phyloP scores from a whole-genome alignment of 2,113 vertebrate genomes.

The Caranx melampygus region DNA sequence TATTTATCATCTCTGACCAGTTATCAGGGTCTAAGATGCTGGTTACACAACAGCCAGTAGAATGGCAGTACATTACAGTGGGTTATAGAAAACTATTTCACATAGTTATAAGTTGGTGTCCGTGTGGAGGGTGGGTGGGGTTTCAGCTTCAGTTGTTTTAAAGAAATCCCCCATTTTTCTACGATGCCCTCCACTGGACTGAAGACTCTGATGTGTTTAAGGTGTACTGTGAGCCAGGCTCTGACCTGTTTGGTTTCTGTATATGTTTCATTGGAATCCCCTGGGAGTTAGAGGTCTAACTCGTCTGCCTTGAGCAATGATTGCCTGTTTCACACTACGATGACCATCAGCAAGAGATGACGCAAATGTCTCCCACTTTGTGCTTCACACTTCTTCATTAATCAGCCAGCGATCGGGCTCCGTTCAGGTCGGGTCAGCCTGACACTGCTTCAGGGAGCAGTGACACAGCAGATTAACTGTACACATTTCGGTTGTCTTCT shows the following conservation, averaged over 20 bases:
- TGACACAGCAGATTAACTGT: constrained; percentile 49
- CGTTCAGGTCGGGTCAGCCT: constrained; percentile 36
- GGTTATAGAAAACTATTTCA: constrained; percentile 17
- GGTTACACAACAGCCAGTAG: constrained; percentile 11
- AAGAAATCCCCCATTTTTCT: constrained; percentile 4
- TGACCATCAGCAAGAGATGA: constrained; percentile 40
- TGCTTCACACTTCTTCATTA: constrained; percentile 57
- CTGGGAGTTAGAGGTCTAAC: constrained; percentile 29
- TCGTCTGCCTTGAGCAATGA: constrained; percentile 31
- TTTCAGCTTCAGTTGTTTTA: constrained; percentile 17
- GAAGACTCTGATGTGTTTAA: neutral
- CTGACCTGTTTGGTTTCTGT: constrained; percentile 14
- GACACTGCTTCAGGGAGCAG: constrained; percentile 43
- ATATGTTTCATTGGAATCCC: neutral
- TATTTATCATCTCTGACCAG: neutral
- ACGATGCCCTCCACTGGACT: constrained; percentile 3
- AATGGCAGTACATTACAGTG: constrained; percentile 14
- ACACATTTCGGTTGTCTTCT: constrained; percentile 28
- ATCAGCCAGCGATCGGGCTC: constrained; percentile 35
- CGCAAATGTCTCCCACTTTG: constrained; percentile 55
- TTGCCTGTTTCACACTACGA: constrained; percentile 31
- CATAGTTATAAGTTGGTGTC: neutral
- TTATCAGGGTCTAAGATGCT: neutral
- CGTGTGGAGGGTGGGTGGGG: neutral
- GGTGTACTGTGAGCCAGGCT: constrained; percentile 17